These are phyloP conservation scores for Eupelmus urozonus DNA, from an alignment of 2,888 invertebrate species.

Conservation along the genomic window DNA sequence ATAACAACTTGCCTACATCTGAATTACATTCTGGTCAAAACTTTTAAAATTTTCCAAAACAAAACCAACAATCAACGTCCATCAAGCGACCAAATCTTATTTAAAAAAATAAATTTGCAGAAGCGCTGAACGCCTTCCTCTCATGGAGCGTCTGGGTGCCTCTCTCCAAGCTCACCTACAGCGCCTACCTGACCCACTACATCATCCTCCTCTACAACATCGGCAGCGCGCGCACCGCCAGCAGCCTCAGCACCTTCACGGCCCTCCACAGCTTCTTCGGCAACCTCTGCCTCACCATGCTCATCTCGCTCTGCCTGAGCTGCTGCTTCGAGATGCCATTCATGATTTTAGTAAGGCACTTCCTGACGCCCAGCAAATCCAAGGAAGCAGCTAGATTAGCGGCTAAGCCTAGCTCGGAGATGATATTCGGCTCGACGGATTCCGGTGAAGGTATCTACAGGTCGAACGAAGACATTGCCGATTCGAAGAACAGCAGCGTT, in stretches of 20 bases:
- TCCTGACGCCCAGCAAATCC: conserved; percentile 23
- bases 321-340: conserved; percentile 73
- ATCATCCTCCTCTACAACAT: conserved; percentile 67
- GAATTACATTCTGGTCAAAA: no score
- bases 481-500: conserved; percentile 58
- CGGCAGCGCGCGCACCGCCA: conserved; percentile 67
- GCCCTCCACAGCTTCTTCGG: conserved; percentile 69
- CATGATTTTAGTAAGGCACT: conserved; percentile 62
- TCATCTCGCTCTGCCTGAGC: conserved; percentile 65
- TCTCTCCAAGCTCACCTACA: conserved; percentile 71
- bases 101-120: no score
- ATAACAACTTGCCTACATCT: no score
- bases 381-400: not conserved
- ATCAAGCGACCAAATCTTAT: no score
- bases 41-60: no score
- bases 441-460: conserved; percentile 63
- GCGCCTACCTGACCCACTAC: conserved; percentile 73
- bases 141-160: conserved; percentile 72
- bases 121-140: conserved; percentile 67
- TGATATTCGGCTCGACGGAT: conserved; percentile 61
- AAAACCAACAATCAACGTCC: no score
- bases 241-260: conserved; percentile 62
- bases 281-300: conserved; percentile 67
- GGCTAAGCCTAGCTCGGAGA: conserved; percentile 23
- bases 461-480: conserved; percentile 62